Base-by-base conservation (phyloP, 2,888 invertebrate genomes). In the Agelastica alni region DNA sequence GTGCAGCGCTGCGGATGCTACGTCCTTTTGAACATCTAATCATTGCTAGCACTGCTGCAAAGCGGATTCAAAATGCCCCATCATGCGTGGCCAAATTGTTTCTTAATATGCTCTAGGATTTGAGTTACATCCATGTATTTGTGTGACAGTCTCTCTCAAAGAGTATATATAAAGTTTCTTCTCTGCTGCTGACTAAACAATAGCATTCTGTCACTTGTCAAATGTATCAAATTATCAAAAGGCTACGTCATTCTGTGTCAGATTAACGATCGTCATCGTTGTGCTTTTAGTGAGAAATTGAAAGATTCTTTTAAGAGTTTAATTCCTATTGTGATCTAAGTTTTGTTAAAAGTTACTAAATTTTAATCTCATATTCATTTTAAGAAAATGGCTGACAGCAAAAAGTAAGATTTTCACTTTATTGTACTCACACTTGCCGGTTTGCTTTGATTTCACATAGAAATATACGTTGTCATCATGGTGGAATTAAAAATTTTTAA, bases 401-500 rank as follows among this genome's bases (percentile, higher is more conserved):
- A 74, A 61, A 74, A 70, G 74, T 70, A 65, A 65, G 64, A 30
- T 22, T 41, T 17, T 9, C 16, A 26, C 20, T 48, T 48, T 48
- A 18, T 20, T 39, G 12, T 39, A n/a, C 10, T 31, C 43, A 6
- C 20, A 14, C 28, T 43, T n/a, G 52, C 64, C 64, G 63, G 64
- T 62, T 51, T 59, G 55, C 60, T 58, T 62, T 59, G 58, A 58
- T 64, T 56, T 43, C 20, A 34, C 47, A 59, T 59, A 54, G 53
- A 64, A 68, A 69, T 67, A 56, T 65, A 67, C 70, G 64, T 13
- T 70, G 71, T 74, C 71, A 71, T 72, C 72, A 74, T 74, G 74
- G 74, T 67, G 73, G 72, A 69, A 59, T 45, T 56, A 32, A 62
- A 57, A 31, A 53, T 56, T 59, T 51, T 54, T n/a, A n/a, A n/a